These are phyloP conservation scores for Paracanthobrama guichenoti DNA, from an alignment of 2,113 vertebrate genomes.

Conservation along the genomic window DNA sequence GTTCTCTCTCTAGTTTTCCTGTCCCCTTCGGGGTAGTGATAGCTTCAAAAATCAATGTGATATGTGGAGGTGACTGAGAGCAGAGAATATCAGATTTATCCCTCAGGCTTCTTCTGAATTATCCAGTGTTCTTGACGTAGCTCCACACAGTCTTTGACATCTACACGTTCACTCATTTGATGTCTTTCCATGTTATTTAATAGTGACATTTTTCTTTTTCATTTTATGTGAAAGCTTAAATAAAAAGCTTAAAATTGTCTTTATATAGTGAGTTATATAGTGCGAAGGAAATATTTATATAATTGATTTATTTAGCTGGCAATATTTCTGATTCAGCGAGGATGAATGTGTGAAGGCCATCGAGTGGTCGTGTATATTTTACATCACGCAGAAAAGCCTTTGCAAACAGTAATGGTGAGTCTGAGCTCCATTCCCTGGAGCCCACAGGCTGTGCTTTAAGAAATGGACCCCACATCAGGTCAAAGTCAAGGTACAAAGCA, in stretches of 20 bases:
- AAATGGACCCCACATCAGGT: slow-evolving; percentile 3
- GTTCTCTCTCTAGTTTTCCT: background rate
- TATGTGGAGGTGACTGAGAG: slow-evolving; percentile 39
- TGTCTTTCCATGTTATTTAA: slow-evolving; percentile 2
- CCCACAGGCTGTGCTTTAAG: slow-evolving; percentile 3
- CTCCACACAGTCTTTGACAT: background rate
- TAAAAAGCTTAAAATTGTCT: background rate
- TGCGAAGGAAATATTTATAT: background rate
- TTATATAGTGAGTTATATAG: background rate
- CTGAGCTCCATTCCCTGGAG: background rate
- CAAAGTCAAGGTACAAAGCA: slow-evolving; percentile 37
- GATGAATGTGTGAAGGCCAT: slow-evolving; percentile 18
- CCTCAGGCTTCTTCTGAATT: slow-evolving; percentile 9
- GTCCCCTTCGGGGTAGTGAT: slow-evolving; percentile 4
- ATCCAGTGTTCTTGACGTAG: background rate
- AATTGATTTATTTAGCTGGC: background rate
- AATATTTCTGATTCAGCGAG: background rate
- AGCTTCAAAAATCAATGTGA: slow-evolving; percentile 13
- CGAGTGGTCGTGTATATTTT: slow-evolving; percentile 26
- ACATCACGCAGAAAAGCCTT: slow-evolving; percentile 43
- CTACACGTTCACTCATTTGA: background rate
- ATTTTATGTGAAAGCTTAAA: too few species aligned
- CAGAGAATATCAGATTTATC: slow-evolving; percentile 24
- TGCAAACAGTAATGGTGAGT: slow-evolving; percentile 13
- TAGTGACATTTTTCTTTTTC: background rate